phyloP scores from a whole-genome alignment of 2,113 vertebrate species.

The Paralichthys olivaceus region DNA sequence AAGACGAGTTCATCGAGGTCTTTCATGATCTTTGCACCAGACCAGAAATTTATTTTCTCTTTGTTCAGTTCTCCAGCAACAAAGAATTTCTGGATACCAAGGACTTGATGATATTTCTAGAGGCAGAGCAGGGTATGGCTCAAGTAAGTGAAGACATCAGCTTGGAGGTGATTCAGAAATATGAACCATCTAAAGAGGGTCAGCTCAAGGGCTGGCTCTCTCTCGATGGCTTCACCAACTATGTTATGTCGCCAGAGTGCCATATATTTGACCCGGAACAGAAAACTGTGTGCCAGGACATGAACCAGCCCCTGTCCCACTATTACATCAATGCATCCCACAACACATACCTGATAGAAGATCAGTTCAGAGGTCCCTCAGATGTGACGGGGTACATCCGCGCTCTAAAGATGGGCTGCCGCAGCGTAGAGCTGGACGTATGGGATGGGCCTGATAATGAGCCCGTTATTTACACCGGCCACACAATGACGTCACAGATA shows the following conservation, averaged over 20 bases:
- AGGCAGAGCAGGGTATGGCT: conserved; percentile 97
- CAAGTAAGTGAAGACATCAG: conserved; percentile 96
- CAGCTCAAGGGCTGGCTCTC: conserved; percentile 93
- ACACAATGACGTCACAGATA: conserved; percentile 98
- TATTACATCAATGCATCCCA: conserved; percentile 98
- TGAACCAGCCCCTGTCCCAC: conserved; percentile 96
- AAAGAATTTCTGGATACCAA: conserved; percentile 97
- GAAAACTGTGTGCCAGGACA: conserved; percentile 96
- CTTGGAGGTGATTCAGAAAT: conserved; percentile 93
- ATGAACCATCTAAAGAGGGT: conserved; percentile 94
- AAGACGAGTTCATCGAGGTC: conserved; percentile 98
- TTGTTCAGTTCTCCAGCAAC: conserved; percentile 99
- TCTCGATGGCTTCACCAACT: conserved; percentile 96
- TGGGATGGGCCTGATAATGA: conserved; percentile 98
- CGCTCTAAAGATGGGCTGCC: conserved; percentile 97
- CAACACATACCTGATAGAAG: conserved; percentile 98
- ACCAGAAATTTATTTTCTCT: conserved; percentile 98
- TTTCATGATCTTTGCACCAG: conserved; percentile 98
- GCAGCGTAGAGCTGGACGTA: conserved; percentile 94
- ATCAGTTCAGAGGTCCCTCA: conserved; percentile 97
- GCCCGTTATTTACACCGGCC: conserved; percentile 96
- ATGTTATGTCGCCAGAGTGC: conserved; percentile 96
- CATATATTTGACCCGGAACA: conserved; percentile 98
- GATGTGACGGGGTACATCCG: conserved; percentile 98
- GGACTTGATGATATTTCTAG: conserved; percentile 99